These are phyloP conservation scores for Ictalurus punctatus DNA, from an alignment of 2,113 vertebrate species.

Conservation along the genomic window DNA sequence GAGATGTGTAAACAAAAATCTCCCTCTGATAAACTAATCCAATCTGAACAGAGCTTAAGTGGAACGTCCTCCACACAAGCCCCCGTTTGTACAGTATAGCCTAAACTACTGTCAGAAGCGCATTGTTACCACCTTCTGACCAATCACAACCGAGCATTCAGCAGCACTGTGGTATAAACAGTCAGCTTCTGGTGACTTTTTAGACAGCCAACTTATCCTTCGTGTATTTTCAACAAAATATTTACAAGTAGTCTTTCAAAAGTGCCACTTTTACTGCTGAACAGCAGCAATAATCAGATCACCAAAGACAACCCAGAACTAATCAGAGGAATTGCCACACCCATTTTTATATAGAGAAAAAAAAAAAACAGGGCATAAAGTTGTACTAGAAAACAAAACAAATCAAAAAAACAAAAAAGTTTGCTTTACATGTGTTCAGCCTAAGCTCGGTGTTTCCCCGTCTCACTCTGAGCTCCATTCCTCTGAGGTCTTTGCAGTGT, in stretches of 20 bases:
- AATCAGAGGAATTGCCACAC: too few relatives aligned
- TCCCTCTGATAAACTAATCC: background rate
- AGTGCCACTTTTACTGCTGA: background rate
- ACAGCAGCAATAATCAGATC: background rate
- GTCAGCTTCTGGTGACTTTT: background rate
- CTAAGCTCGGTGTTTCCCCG: background rate
- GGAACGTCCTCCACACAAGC: background rate
- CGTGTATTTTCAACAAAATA: background rate
- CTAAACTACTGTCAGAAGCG: background rate
- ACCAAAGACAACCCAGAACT: background rate
- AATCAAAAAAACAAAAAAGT: background rate
- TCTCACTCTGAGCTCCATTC: background rate
- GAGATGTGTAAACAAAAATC: background rate
- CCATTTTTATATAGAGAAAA: too few relatives aligned
- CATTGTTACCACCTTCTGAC: background rate
- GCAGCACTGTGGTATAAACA: background rate
- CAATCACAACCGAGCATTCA: background rate
- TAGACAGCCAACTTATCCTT: background rate
- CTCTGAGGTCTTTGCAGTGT: background rate
- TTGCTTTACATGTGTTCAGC: background rate
- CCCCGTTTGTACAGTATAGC: background rate
- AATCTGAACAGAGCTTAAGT: background rate
- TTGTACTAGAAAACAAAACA: background rate
- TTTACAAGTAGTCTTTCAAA: background rate
- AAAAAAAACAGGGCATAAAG: background rate